A percentile compares a stretch with the other conserved stretches of the same genome.
These are phyloP conservation scores for Catharus minimus DNA, from an alignment of 2,113 vertebrate genomes.

Conservation along the genomic window DNA sequence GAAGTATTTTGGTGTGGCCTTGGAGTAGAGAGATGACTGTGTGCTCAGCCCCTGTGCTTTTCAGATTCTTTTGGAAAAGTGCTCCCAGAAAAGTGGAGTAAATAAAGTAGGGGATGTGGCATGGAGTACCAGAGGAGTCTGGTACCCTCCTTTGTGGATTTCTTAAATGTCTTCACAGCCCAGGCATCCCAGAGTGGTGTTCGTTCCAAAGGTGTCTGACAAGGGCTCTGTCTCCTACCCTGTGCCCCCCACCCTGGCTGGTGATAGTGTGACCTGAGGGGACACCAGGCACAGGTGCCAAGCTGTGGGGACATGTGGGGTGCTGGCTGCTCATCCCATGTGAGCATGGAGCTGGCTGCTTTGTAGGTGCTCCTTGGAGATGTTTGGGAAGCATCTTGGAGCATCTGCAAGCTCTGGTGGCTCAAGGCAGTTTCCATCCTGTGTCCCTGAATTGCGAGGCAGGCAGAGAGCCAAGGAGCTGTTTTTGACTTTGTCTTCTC, in stretches of 20 bases:
- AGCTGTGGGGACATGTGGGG: not conserved
- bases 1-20: not conserved
- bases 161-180: not conserved
- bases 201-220: not conserved
- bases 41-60: not conserved
- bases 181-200: not conserved
- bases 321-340: not conserved
- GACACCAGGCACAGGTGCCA: too few species aligned
- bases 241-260: not conserved
- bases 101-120: not conserved
- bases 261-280: not conserved
- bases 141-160: not conserved
- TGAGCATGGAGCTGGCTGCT: not conserved
- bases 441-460: fast-evolving
- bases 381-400: not conserved
- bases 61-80: not conserved
- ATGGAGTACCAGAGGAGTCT: not conserved
- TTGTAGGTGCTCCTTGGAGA: not conserved
- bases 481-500: not conserved
- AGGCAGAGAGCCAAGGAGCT: not conserved
- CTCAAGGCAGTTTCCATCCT: not conserved
- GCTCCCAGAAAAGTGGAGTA: not conserved
- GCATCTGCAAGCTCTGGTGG: not conserved
- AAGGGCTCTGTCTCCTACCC: not conserved
- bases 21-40: not conserved